Evolutionary conservation across 2,797 vertebrate genomes (phyloP).

Genomic region (Pelochelys cantorii): DNA sequence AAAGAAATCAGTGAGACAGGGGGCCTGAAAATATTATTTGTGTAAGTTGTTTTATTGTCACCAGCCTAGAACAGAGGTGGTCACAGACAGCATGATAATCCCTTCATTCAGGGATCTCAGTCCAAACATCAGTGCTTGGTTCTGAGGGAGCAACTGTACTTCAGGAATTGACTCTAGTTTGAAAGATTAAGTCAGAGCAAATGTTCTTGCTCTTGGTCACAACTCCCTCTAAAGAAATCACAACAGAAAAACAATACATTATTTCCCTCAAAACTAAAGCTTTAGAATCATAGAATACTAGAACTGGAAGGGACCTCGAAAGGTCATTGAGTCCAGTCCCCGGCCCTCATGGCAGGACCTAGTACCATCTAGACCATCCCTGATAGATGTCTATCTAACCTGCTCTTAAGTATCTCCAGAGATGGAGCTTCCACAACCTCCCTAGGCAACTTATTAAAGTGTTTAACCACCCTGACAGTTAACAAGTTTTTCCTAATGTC

Average conservation of each 20-base stretch:
- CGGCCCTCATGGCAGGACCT: no score
- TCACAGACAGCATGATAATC: not conserved
- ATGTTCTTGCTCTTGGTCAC: accelerated
- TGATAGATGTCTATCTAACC: no score
- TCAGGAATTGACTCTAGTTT: not conserved
- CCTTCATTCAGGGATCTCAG: not conserved
- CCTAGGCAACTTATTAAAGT: no score
- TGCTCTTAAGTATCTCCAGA: no score
- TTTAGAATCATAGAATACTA: no score
- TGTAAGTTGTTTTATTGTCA: not conserved
- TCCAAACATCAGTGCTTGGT: not conserved
- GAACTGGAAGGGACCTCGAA: no score
- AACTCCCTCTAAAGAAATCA: not conserved
- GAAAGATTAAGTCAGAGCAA: accelerated
- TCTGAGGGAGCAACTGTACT: not conserved
- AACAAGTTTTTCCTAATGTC: no score
- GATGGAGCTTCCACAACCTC: no score
- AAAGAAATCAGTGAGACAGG: not conserved
- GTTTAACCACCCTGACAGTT: no score
- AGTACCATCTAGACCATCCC: no score
- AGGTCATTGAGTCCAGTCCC: no score
- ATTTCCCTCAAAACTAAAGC: not conserved
- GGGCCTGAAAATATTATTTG: not conserved
- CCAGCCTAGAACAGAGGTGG: not conserved
- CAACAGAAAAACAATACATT: accelerated